Evolutionary conservation across 2,888 invertebrate species (phyloP).

Genomic region (Mellilla xanthometata): DNA sequence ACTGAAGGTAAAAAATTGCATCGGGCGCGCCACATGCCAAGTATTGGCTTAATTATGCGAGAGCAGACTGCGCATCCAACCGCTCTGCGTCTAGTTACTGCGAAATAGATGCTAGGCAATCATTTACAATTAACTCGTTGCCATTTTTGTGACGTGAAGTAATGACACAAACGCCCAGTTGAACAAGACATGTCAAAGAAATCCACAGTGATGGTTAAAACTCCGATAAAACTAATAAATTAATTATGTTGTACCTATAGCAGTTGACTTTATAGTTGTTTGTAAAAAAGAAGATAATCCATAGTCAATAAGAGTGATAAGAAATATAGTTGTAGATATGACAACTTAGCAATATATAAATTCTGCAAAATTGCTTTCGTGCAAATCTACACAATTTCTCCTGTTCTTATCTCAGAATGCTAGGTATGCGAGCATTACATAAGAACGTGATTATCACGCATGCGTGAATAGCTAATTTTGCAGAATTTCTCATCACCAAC

Average conservation of each 20-base stretch:
- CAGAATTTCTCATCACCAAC: conserved; percentile 20
- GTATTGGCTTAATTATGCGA: conserved; percentile 47
- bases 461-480: conserved; percentile 17
- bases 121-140: conserved; percentile 4
- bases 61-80: conserved; percentile 5
- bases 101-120: conserved; percentile 9
- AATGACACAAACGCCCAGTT: background rate
- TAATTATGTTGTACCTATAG: no score
- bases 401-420: conserved; percentile 6
- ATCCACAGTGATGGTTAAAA: no score
- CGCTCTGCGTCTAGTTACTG: conserved; percentile 4
- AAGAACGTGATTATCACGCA: conserved; percentile 27
- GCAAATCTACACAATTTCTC: no score
- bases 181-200: background rate
- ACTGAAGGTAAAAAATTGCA: conserved; percentile 38
- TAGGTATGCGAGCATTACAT: conserved; percentile 10
- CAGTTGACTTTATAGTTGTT: no score
- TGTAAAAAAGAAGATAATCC: no score
- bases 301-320: no score
- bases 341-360: no score
- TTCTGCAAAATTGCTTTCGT: no score
- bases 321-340: no score
- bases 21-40: conserved; percentile 36
- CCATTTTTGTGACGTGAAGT: conserved; percentile 1
- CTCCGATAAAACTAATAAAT: no score